Conservation (phyloP, 1,140 invertebrate species). For the Ips typographus region DNA sequence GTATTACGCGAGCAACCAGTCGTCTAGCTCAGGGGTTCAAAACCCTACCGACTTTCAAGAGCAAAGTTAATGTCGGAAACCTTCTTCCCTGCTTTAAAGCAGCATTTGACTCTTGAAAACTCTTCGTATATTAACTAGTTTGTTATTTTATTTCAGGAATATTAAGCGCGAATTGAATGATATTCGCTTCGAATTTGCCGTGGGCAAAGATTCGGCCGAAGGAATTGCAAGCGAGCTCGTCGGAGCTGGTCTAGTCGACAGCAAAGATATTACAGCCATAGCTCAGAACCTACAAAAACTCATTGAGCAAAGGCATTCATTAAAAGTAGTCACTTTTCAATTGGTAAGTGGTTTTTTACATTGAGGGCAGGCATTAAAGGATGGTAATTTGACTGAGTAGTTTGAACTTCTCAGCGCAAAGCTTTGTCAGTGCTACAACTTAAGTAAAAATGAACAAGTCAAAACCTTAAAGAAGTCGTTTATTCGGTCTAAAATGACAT, state of each 20-base stretch:
- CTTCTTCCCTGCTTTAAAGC: neutral
- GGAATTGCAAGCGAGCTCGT: conserved; percentile 94
- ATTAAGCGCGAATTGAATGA: conserved; percentile 91
- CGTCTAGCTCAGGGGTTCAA: no score
- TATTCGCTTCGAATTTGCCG: conserved; percentile 94
- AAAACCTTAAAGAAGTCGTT: no score
- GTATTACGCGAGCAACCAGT: no score
- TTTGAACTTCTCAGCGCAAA: no score
- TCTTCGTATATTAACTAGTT: neutral
- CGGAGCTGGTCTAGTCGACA: conserved; percentile 90
- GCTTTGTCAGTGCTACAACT: no score
- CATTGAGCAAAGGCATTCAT: conserved; percentile 67
- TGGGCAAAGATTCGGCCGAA: conserved; percentile 89
- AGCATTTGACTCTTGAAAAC: neutral
- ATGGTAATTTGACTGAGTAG: neutral
- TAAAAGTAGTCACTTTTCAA: conserved; percentile 84
- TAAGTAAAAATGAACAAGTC: no score
- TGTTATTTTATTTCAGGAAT: conserved; percentile 63
- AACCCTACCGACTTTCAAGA: no score
- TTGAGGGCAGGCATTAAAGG: neutral
- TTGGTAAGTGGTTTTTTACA: conserved; percentile 64
- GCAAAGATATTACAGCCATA: conserved; percentile 86
- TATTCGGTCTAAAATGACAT: no score
- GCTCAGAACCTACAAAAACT: conserved; percentile 90
- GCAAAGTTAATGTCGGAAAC: no score